phyloP scores from a whole-genome alignment of 2,797 vertebrate species.

The Clarias laeviceps region DNA sequence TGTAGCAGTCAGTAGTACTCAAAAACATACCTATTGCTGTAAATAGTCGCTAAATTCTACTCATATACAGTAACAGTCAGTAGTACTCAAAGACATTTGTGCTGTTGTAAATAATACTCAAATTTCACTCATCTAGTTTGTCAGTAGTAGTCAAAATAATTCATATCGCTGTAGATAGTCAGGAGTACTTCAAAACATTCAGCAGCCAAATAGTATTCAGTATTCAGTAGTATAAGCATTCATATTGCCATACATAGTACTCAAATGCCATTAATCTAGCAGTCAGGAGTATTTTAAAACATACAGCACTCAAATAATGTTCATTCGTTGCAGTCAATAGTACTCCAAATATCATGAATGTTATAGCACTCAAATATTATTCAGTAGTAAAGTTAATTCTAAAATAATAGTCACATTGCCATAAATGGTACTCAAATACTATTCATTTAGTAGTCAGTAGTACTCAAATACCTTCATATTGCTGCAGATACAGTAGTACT shows the following conservation, averaged over 20 bases:
- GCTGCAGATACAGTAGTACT: not conserved
- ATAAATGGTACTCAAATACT: not conserved
- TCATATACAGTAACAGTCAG: too few species aligned
- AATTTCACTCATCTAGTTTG: not conserved
- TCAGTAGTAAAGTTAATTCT: not conserved
- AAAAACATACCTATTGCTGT: not conserved
- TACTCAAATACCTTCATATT: not conserved
- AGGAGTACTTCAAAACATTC: not conserved
- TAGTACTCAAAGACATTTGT: not conserved
- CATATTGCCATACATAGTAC: not conserved
- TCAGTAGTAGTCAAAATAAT: not conserved
- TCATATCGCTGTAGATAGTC: not conserved
- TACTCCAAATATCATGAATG: not conserved
- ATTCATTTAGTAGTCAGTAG: not conserved
- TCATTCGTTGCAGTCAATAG: not conserved
- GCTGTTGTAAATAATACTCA: not conserved
- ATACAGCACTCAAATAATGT: not conserved
- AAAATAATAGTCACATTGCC: not conserved
- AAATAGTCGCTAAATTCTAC: too few species aligned
- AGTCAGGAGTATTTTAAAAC: not conserved
- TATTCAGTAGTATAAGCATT: not conserved
- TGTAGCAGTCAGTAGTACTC: not conserved
- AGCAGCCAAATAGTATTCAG: not conserved
- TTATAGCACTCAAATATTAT: not conserved
- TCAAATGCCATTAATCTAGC: not conserved